These are phyloP conservation scores for Ailurus styani DNA, from an alignment of 2,113 vertebrate genomes.

Conservation along the genomic window DNA sequence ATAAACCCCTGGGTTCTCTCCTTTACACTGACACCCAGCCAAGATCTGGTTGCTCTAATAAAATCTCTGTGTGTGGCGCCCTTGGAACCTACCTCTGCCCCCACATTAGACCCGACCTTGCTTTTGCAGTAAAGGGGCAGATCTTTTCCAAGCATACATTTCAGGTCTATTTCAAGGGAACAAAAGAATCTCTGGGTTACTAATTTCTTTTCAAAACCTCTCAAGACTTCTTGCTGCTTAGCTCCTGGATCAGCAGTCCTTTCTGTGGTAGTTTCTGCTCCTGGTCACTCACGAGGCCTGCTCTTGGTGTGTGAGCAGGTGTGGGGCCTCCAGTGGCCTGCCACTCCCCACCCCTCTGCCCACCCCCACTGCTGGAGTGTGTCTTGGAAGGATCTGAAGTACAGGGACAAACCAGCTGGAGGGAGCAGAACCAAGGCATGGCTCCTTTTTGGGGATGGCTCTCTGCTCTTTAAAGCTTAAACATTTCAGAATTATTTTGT, in stretches of 20 bases:
- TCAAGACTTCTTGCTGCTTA: too few relatives aligned
- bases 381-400: background rate
- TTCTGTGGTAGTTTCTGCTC: background rate
- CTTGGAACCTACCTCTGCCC: background rate
- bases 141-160: background rate
- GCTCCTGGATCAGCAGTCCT: accelerated
- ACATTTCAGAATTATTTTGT: background rate
- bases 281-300: accelerated
- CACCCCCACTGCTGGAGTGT: background rate
- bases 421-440: background rate
- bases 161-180: background rate
- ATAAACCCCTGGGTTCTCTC: accelerated
- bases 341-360: background rate
- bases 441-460: background rate
- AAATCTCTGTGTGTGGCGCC: accelerated
- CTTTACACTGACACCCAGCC: accelerated
- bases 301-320: background rate
- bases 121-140: background rate
- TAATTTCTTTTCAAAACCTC: background rate
- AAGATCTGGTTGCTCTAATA: background rate
- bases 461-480: background rate
- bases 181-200: background rate
- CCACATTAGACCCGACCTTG: background rate
- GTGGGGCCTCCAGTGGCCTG: accelerated
- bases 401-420: accelerated